Percentiles rank a stretch among this genome's conserved stretches.
These are phyloP conservation scores for Eurytoma californica DNA, from an alignment of 2,888 invertebrate species.

Conservation along the genomic window DNA sequence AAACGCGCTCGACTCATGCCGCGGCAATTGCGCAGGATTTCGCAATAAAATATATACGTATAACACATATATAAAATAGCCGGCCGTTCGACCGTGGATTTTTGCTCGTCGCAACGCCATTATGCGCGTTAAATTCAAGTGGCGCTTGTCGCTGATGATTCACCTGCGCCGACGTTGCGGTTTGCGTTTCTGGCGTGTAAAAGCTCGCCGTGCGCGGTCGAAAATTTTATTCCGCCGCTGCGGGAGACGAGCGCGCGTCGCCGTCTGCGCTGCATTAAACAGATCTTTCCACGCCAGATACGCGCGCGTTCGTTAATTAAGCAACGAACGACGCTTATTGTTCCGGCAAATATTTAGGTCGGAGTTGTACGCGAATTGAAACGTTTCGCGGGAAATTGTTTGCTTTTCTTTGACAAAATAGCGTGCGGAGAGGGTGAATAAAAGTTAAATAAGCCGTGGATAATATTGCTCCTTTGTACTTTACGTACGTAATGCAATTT, in stretches of 20 bases:
- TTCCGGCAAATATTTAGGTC: background rate
- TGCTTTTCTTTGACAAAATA: too few relatives aligned
- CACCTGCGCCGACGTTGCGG: conserved; percentile 24
- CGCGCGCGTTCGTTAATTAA: background rate
- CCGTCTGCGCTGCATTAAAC: background rate
- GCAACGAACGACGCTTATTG: too few relatives aligned
- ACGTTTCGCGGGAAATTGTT: too few relatives aligned
- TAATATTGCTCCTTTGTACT: too few relatives aligned
- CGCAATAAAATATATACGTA: too few relatives aligned
- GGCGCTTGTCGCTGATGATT: conserved; percentile 13
- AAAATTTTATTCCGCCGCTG: conserved; percentile 32
- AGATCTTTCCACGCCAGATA: conserved; percentile 4
- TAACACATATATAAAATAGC: background rate
- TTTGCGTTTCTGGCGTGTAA: conserved; percentile 14
- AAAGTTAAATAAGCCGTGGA: too few relatives aligned
- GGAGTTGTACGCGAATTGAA: background rate
- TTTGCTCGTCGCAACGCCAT: background rate
- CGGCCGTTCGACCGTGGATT: conserved; percentile 3
- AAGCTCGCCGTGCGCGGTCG: background rate
- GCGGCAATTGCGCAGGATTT: too few relatives aligned
- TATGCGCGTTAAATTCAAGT: conserved; percentile 30
- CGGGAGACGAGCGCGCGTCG: background rate
- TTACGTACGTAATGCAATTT: too few relatives aligned
- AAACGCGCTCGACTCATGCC: too few relatives aligned
- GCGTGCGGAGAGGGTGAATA: too few relatives aligned